phyloP scores from a whole-genome alignment of 1,140 invertebrate species.

The Mamestra configurata region DNA sequence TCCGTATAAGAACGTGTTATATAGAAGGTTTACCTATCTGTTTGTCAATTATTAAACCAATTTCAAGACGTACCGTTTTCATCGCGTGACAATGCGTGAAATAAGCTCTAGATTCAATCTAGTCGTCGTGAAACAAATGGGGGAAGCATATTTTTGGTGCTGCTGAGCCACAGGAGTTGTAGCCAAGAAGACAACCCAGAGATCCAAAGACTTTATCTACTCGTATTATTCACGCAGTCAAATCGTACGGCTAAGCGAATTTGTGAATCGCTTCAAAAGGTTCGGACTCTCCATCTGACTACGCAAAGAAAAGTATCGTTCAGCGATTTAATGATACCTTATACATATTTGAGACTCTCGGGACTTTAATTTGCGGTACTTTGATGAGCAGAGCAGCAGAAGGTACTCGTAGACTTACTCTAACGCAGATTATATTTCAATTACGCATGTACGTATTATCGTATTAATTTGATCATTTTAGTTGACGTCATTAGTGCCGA shows the following conservation, averaged over 20 bases:
- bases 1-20: not conserved
- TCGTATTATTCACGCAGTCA: constrained; percentile 42
- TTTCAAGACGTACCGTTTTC: no score
- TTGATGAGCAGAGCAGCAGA: constrained; percentile 13
- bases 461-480: constrained; percentile 10
- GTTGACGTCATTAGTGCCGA: not conserved
- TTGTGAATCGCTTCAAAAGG: constrained; percentile 47
- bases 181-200: not conserved
- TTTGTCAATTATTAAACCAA: no score
- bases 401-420: not conserved
- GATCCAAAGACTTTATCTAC: not conserved
- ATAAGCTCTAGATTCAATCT: constrained; percentile 17
- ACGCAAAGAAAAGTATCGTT: constrained; percentile 38
- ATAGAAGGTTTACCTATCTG: no score
- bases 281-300: constrained; percentile 46
- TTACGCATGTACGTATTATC: constrained; percentile 5
- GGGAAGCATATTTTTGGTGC: not conserved
- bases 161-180: not conserved
- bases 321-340: constrained; percentile 30
- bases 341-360: constrained; percentile 23
- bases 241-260: constrained; percentile 45
- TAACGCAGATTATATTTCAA: constrained; percentile 25
- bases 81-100: not conserved
- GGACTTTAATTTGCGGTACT: constrained; percentile 25
- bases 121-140: not conserved